Base-by-base conservation (phyloP, 2,888 invertebrate genomes). In the Epistrophe eligans region DNA sequence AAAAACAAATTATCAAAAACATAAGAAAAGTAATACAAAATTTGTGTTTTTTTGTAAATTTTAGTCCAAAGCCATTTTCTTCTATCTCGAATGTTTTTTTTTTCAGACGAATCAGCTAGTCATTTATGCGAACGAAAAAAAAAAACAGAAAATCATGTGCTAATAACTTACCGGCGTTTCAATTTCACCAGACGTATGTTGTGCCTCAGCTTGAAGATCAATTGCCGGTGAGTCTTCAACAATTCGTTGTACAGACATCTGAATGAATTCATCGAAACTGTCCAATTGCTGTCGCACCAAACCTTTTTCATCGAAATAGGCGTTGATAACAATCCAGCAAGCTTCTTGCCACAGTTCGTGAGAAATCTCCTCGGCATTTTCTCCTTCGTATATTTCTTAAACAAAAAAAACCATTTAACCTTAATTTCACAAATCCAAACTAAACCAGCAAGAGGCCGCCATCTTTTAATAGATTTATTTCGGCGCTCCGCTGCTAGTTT, bases 281-380 rank as follows among this genome's bases (percentile, higher is more conserved):
- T 99, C 99, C 89, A 99, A 94, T 92, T 99, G 99, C 92, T 99
- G 99, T 70, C 99, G 95, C 57, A 99, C 99, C 89, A 99, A 95
- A 93, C 99, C 99, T 93, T 99, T 99, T 93, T 99, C 99, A 92
- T 99, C 99, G 92, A 99, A 99, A 93, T 99, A 99, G 0, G 99
- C 98, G 92, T 99, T 99, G 91, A 99, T 99, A 84, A 99, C 99
- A 91, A 99, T 99, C 99, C 99, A 99, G 91, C 99, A 99, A 58
- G 99, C 99, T 94, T 99, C 99, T 93, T 99, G 99, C 99, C 99
- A 99, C 89, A 99, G 94, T 92, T 99, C 99, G 8, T 98, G 97
- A 43, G 98, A 98, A 91, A 99, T 99, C 94, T 99, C 99, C 93
- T 98, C 99, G 13, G 96, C 95, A 92, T 97, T 97, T 91, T 97